phyloP scores from a whole-genome alignment of 2,113 vertebrate genomes.

The Gobiocypris rarus region DNA sequence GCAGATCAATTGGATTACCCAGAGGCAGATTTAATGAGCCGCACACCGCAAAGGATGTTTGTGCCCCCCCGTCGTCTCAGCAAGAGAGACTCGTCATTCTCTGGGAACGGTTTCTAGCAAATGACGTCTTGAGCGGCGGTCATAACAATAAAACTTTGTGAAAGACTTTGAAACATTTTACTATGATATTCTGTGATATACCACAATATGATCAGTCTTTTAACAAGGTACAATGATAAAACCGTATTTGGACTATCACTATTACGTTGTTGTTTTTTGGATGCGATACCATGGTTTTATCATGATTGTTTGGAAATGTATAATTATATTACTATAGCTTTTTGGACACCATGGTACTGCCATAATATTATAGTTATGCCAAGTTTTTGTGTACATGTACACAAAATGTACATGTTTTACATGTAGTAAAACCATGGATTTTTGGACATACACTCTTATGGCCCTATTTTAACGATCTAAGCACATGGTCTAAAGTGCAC shows the following conservation, averaged over 20 bases:
- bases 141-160: conserved; percentile 36
- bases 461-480: no score
- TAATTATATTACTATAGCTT: not conserved
- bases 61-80: conserved; percentile 54
- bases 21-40: conserved; percentile 78
- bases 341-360: not conserved
- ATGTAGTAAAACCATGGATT: not conserved
- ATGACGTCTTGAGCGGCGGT: conserved; percentile 12
- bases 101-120: conserved; percentile 41
- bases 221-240: not conserved
- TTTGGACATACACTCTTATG: not conserved
- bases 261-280: not conserved
- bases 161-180: not conserved
- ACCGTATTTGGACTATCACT: no score
- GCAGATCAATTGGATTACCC: conserved; percentile 82
- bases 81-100: conserved; percentile 21
- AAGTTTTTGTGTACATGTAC: not conserved
- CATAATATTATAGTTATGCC: not conserved
- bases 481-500: no score
- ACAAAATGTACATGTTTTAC: no score
- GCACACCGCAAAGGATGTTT: conserved; percentile 71
- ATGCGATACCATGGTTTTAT: not conserved
- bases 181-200: not conserved
- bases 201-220: not conserved
- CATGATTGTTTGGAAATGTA: not conserved